Conservation (phyloP, 2,888 invertebrate species). For the Cosmorhoe ocellata region DNA sequence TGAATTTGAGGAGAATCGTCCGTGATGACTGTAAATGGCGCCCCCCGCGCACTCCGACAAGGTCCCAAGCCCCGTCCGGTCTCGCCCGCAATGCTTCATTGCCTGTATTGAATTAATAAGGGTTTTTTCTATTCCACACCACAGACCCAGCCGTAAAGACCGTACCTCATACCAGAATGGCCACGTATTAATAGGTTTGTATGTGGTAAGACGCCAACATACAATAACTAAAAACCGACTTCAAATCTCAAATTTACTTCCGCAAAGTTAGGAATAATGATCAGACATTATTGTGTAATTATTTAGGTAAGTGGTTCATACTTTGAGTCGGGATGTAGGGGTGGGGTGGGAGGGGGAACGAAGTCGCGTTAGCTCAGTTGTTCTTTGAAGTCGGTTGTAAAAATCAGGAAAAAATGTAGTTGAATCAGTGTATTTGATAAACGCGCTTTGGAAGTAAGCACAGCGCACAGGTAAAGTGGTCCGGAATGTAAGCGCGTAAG, state of each 20-base stretch:
- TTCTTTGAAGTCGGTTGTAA: constrained; percentile 24
- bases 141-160: constrained; percentile 73
- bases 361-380: background rate
- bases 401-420: constrained; percentile 22
- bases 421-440: constrained; percentile 26
- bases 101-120: constrained; percentile 60
- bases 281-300: too few relatives aligned
- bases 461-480: constrained; percentile 38
- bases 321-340: background rate
- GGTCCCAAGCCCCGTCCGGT: constrained; percentile 6
- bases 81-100: constrained; percentile 28
- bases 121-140: constrained; percentile 70
- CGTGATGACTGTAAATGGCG: background rate
- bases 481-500: constrained; percentile 25
- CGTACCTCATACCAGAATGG: constrained; percentile 47
- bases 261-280: background rate
- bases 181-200: constrained; percentile 74
- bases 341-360: too few relatives aligned
- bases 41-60: constrained; percentile 27
- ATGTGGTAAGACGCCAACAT: constrained; percentile 82
- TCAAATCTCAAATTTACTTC: constrained; percentile 10
- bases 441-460: constrained; percentile 34
- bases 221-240: constrained; percentile 51
- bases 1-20: too few relatives aligned
- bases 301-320: constrained; percentile 15